A percentile compares a stretch with the other conserved stretches of the same genome.
phyloP scores from a whole-genome alignment of 2,797 vertebrate species.

The Tolypeutes matacus region DNA sequence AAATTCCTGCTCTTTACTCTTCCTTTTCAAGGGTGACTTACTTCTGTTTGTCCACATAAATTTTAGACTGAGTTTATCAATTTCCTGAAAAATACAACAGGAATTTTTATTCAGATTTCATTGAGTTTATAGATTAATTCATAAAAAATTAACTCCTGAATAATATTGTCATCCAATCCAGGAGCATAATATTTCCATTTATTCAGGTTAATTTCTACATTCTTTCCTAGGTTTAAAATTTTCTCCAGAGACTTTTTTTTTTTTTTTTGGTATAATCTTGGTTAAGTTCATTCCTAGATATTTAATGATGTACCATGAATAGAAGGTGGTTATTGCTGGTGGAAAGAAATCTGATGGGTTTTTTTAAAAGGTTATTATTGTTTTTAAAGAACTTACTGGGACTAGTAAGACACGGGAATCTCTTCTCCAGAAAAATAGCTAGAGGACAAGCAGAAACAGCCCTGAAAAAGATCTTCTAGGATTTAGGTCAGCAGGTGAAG shows the following conservation, averaged over 20 bases:
- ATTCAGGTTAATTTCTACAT: not conserved
- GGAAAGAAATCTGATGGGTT: not conserved
- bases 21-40: not conserved
- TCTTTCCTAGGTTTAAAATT: not conserved
- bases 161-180: not conserved
- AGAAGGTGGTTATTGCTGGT: not conserved
- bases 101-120: not conserved
- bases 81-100: not conserved
- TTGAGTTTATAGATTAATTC: not conserved
- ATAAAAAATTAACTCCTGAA: not conserved
- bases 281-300: not conserved
- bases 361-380: conserved; percentile 23
- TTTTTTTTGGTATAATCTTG: not conserved
- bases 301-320: not conserved
- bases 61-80: conserved; percentile 30
- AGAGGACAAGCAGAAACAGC: too few relatives aligned
- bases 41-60: not conserved
- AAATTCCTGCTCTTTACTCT: not conserved
- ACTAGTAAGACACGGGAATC: too few relatives aligned
- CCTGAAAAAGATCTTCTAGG: too few relatives aligned
- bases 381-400: not conserved
- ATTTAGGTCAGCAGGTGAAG: too few relatives aligned
- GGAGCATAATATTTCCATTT: not conserved
- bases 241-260: not conserved
- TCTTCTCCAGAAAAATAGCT: too few relatives aligned